Evolutionary conservation across 1,140 invertebrate species (phyloP), one percentile per base, ranked within the genome.

Genomic region (Stenopsyche tienmushanensis): DNA sequence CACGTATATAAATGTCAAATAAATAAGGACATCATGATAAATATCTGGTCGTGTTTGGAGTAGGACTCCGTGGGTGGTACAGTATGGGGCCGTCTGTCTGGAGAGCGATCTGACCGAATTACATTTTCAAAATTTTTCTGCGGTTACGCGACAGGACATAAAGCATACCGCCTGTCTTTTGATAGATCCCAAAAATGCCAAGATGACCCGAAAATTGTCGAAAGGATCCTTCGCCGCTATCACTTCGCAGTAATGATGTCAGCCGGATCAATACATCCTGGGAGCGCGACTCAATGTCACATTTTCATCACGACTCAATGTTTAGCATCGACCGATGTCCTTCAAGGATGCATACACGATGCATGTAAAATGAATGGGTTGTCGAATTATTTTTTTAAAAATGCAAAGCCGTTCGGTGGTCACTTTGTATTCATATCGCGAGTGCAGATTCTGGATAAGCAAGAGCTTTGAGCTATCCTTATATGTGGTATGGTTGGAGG

Each of bases 401-500:
- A 2, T 50, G 47, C 47, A 20, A 13, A 9, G 54, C 53, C n/a
- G n/a, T 42, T 54, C 49, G 49, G 39, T 41, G 53, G 20, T 10
- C 53, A 39, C 18, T 55, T 39, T 15, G 15, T 57, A 57, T 42
- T 23, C 34, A 29, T 15, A 26, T 15, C 24, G 25, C 52, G 26
- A n/a, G 41, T 39, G 52, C 52, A 55, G 52, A 55, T 55, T 34
- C 26, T 9, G 52, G 52, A 55, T 55, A 55, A 55, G 25, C 21
- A 29, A 15, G 18, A 29, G 25, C 52, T 25, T 15, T 25, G 25
- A 25, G 52, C 25, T 15, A 17, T 55, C 13, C 10, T 20, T 55
- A 8, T 25, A 41, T 23, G 20, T 10, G 47, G 21, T 13, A 50
- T 50, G 17, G 15, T 21, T 50, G 15, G n/a, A 3, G 52, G 25